Conservation (phyloP, 2,888 invertebrate genomes). For the Drosophila robusta region DNA sequence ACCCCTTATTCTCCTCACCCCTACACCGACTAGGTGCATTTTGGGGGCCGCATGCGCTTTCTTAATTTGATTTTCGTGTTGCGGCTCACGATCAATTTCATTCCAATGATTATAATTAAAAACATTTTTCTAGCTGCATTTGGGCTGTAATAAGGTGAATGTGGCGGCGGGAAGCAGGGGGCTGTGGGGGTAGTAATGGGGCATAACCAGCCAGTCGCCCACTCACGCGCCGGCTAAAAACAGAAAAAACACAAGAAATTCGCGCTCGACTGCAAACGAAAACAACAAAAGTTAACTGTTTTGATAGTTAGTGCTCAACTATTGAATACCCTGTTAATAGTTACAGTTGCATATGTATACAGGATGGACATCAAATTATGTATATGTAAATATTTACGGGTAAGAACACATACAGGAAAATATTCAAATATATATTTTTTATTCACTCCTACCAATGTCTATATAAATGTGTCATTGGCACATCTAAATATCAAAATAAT, state of each 20-base stretch:
- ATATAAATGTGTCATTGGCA: no score
- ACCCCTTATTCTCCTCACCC: neutral
- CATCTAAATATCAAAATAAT: no score
- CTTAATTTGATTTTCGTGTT: constrained; percentile 75
- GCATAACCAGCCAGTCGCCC: constrained; percentile 43
- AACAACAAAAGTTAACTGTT: constrained; percentile 19
- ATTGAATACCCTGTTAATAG: constrained; percentile 17
- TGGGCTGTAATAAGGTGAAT: neutral
- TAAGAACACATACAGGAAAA: no score
- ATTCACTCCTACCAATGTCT: no score
- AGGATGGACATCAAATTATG: no score
- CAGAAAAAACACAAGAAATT: constrained; percentile 40
- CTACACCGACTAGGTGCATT: constrained; percentile 20
- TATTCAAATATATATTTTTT: no score
- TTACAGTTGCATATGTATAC: no score
- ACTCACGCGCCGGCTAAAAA: constrained; percentile 54
- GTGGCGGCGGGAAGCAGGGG: neutral
- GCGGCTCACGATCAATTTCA: constrained; percentile 75
- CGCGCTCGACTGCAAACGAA: constrained; percentile 60
- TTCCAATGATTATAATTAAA: constrained; percentile 76
- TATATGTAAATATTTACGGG: no score
- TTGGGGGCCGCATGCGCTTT: constrained; percentile 43
- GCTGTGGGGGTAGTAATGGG: constrained; percentile 7
- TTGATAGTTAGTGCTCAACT: neutral
- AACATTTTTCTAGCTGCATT: constrained; percentile 52